These are phyloP conservation scores for Vesta saturnalis DNA, from an alignment of 2,888 invertebrate genomes.

Conservation along the genomic window DNA sequence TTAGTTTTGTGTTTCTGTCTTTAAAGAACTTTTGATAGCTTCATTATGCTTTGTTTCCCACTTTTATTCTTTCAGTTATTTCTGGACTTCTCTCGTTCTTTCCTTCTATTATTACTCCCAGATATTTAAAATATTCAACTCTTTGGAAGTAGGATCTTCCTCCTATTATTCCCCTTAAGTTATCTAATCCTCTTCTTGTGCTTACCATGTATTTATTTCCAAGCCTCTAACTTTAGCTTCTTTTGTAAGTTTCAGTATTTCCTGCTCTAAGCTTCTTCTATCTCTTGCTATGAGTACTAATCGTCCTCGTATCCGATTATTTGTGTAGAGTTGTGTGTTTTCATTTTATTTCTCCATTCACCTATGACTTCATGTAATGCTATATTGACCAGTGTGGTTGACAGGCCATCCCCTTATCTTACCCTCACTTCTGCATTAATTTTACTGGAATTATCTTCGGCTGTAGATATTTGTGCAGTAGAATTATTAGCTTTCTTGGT, in stretches of 20 bases:
- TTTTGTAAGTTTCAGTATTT: background rate
- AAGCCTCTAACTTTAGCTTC: background rate
- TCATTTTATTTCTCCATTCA: background rate
- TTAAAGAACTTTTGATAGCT: background rate
- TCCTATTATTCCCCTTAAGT: background rate
- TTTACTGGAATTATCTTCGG: background rate
- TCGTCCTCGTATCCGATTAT: background rate
- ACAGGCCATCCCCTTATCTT: background rate
- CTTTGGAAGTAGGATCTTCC: background rate
- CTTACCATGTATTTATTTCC: background rate
- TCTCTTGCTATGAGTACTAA: background rate
- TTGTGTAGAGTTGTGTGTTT: background rate
- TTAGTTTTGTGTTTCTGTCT: no score
- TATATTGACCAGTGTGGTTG: background rate
- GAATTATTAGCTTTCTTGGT: conserved; percentile 6
- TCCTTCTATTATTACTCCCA: background rate
- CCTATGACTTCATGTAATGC: background rate
- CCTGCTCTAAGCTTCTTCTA: background rate
- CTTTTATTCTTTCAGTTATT: conserved; percentile 3
- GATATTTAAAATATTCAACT: conserved; percentile 6
- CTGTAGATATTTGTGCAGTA: no score
- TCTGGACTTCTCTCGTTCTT: background rate
- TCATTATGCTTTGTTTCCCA: background rate
- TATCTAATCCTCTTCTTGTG: background rate
- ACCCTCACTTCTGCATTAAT: background rate